Evolutionary conservation across 1,140 invertebrate species (phyloP).

Genomic region (Agrypnia vestita): DNA sequence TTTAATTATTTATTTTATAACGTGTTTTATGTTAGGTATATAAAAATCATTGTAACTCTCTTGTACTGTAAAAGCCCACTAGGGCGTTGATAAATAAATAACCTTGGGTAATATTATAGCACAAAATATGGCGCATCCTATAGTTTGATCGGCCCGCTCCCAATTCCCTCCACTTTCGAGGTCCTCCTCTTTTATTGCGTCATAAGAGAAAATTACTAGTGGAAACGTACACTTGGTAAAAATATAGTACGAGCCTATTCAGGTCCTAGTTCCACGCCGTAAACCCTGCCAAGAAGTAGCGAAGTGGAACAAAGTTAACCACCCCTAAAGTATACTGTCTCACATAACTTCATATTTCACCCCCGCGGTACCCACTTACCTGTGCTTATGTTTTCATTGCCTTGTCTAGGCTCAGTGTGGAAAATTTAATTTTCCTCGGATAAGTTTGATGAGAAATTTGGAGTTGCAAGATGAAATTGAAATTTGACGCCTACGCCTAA

Average conservation of each 20-base stretch:
- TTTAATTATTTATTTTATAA: no score
- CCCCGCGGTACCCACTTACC: neutral
- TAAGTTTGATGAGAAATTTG: conserved; percentile 6
- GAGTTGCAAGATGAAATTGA: conserved; percentile 17
- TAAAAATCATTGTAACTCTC: neutral
- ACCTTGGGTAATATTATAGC: neutral
- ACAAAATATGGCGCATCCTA: neutral
- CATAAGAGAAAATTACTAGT: conserved; percentile 43
- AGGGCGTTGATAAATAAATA: neutral
- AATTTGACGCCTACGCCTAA: conserved; percentile 18
- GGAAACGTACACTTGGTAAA: conserved; percentile 32
- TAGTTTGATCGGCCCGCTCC: conserved; percentile 7
- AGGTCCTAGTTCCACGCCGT: conserved; percentile 24
- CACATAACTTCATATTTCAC: conserved; percentile 22
- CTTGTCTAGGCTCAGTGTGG: neutral
- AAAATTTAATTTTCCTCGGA: conserved; percentile 19
- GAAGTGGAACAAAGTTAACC: conserved; percentile 36
- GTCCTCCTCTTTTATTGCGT: conserved; percentile 39
- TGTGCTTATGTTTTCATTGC: neutral
- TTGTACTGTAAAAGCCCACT: neutral
- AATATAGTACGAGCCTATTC: conserved; percentile 29
- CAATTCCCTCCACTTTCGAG: neutral
- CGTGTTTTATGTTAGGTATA: no score
- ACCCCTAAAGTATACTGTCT: conserved; percentile 39
- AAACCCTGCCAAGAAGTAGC: conserved; percentile 28